These are phyloP conservation scores for Mormoops blainvillei DNA, from an alignment of 2,113 vertebrate species.

Conservation along the genomic window DNA sequence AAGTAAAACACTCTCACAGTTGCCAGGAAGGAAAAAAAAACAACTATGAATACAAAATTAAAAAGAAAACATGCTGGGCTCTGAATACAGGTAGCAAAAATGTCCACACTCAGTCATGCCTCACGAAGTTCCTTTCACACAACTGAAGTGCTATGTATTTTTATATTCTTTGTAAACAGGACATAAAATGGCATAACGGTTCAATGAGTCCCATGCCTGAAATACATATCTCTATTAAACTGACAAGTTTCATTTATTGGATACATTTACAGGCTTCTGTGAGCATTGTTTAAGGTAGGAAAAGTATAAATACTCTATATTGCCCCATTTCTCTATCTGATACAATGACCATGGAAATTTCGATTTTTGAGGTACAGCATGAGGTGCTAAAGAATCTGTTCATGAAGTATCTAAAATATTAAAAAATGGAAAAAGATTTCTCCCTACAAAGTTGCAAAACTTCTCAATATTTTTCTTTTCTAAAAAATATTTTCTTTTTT, in stretches of 20 bases:
- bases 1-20: not conserved
- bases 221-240: not conserved
- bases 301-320: not conserved
- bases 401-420: not conserved
- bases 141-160: not conserved
- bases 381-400: not conserved
- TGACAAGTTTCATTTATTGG: not conserved
- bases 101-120: not conserved
- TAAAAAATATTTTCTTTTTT: no score
- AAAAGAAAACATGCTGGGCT: not conserved
- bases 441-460: not conserved
- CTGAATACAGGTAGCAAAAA: constrained; percentile 28
- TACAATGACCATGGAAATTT: not conserved
- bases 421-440: not conserved
- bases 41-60: not conserved
- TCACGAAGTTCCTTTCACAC: not conserved
- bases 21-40: not conserved
- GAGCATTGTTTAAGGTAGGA: not conserved
- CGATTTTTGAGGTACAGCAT: not conserved
- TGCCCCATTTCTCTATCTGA: not conserved
- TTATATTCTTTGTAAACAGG: constrained; percentile 20
- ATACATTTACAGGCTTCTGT: not conserved
- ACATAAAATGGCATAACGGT: not conserved
- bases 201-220: not conserved
- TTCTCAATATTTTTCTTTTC: not conserved